These are phyloP conservation scores for Hemicentrotus pulcherrimus DNA, from an alignment of 35 echinoderm and acorn worm genomes.

Conservation along the genomic window DNA sequence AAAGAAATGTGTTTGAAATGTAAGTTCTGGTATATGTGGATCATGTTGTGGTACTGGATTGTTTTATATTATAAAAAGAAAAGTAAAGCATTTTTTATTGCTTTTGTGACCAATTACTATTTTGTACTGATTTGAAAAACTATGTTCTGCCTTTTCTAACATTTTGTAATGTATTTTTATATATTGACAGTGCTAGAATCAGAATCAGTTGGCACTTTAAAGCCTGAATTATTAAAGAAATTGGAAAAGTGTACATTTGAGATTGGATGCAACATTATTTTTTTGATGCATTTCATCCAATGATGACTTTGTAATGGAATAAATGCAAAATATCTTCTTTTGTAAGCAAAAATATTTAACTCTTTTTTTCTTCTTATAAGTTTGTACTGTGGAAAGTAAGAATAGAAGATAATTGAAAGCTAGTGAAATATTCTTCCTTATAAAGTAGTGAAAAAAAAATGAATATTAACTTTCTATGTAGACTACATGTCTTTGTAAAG, in stretches of 20 bases:
- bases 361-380: too few relatives aligned
- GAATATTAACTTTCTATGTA: too few relatives aligned
- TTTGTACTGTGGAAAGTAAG: not conserved
- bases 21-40: not conserved
- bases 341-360: not conserved
- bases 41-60: not conserved
- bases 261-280: not conserved
- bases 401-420: not conserved
- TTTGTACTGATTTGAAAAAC: not conserved
- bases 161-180: constrained; percentile 8
- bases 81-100: not conserved
- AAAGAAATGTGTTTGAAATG: not conserved
- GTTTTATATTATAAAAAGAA: not conserved
- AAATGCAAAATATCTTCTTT: not conserved
- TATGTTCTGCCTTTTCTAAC: not conserved
- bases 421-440: too few relatives aligned
- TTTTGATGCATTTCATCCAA: not conserved
- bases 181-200: not conserved
- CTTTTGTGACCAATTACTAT: constrained; percentile 24
- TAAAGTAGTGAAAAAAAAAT: too few relatives aligned
- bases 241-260: not conserved
- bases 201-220: not conserved
- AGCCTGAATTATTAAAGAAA: not conserved
- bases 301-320: not conserved
- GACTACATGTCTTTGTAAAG: too few relatives aligned